Base-by-base conservation (phyloP, 1,140 invertebrate species). In the Phenacoccus solenopsis region DNA sequence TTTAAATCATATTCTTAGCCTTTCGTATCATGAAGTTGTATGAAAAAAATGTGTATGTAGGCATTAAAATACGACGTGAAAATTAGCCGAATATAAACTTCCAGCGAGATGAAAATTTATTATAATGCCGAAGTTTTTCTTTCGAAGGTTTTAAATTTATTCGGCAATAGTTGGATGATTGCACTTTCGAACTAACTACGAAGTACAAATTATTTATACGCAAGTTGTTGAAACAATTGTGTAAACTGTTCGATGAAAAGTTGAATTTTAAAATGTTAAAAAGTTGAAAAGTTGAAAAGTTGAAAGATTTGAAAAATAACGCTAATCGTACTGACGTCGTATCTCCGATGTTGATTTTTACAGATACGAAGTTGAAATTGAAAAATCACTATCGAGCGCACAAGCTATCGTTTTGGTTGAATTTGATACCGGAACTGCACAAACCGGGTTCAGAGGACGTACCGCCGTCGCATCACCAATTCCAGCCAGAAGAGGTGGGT, bases 351-450 rank as follows among this genome's bases (percentile, higher is more conserved):
- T n/a, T n/a, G n/a, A 16, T 61, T 69, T 72, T 80, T 80, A 16
- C 79, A 91, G 92, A 94, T 77, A 87, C 87, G 24, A 93, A 94
- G 79, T 87, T 91, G 0, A 92, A 93, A 77, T 77, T 94, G 28
- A 90, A 94, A 76, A 94, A 94, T 76, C 95, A 97, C 80, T 98
- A 98, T 80, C 85, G 95, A 73, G 93, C 94, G 13, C 93, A 82
- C 77, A 87, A 92, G 69, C 81, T 97, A 20, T 96, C 94, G 0
- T 94, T 98, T 78, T 98, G 96, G 96, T 78, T 94, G 32, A 93
- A 95, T 75, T 82, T 98, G 24, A 91, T 98, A 59, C 96, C 96
- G 4, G 93, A 96, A 78, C 83, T 98, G 16, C 94, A 98, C 76
- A 86, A 88, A 75, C 90, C 90, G 0, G 90, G 90, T 0, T 85